Evolutionary conservation across 2,888 invertebrate genomes (phyloP).

Genomic region (Patella pellucida): DNA sequence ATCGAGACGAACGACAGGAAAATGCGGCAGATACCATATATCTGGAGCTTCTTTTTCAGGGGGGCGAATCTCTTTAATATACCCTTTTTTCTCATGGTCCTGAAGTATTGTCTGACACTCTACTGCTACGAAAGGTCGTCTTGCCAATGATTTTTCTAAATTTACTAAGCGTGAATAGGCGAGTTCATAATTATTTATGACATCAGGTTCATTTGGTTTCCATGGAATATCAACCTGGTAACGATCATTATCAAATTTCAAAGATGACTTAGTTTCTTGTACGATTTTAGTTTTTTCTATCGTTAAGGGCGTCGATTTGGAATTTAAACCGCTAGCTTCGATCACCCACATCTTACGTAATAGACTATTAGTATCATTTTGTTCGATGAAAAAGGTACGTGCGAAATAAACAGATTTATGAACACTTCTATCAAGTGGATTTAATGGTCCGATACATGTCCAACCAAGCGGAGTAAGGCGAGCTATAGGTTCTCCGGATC

Average conservation of each 20-base stretch:
- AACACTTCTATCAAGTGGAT: neutral
- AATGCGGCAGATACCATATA: too few relatives aligned
- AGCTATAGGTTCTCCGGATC: conserved; percentile 31
- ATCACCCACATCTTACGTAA: neutral
- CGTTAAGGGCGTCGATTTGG: neutral
- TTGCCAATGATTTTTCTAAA: neutral
- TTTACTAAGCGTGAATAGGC: neutral
- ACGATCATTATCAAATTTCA: neutral
- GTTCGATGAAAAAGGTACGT: conserved; percentile 10
- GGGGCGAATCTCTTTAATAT: neutral
- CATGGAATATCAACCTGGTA: neutral
- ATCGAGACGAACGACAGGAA: too few relatives aligned
- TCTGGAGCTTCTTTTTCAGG: too few relatives aligned
- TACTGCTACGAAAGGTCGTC: neutral
- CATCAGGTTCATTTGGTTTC: neutral
- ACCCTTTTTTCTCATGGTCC: neutral
- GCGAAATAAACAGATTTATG: conserved; percentile 7
- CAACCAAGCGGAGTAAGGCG: conserved; percentile 36
- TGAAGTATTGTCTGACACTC: neutral
- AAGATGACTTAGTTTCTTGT: neutral
- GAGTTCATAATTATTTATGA: neutral
- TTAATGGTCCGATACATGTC: conserved; percentile 29
- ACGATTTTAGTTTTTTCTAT: neutral
- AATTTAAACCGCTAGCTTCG: neutral
- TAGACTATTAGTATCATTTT: neutral